Evolutionary conservation across 2,113 vertebrate species (phyloP), one percentile per base, ranked within the genome.

Genomic region (Oophaga pumilio): DNA sequence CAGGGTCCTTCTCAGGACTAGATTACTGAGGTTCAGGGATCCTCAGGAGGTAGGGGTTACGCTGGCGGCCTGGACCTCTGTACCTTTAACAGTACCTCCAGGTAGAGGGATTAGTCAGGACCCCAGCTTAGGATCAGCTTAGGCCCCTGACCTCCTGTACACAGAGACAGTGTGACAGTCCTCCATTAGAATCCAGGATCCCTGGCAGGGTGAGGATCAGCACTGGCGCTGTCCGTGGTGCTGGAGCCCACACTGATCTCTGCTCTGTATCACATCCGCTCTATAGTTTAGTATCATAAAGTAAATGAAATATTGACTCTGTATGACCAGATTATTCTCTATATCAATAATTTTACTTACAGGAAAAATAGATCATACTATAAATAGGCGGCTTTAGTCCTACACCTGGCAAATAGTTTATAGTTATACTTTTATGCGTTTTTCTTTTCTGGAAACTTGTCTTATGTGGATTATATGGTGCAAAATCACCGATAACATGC

Each of bases 221-320:
- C 26, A 17, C 15, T 59, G 86, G 22, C 1, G 79, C 86, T 87
- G 78, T 82, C 86, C 86, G 28, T 87, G 86, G 86, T 87, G 68
- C 86, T 87, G 86, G 20, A 56, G 22, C 33, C 33, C n/a, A 33
- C 9, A 43, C 24, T 10, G 26, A 66, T 52, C 20, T 50, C 12
- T 6, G 8, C 24, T 0, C 18, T 71, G n/a, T 1, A 24, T 13
- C 26, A 12, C 8, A n/a, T 10, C 17, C 28, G n/a, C n/a, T 28
- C 18, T 59, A 57, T 10, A 74, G 28, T 24, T 59, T 26, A 85
- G 69, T 22, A 60, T 28, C 53, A 74, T 26, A 64, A 22, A 73
- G 3, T 17, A 49, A 33, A 73, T 73, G 6, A 6, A 43, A 28
- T 69, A 26, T 8, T 69, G 12, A 28, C 26, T 15, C 7, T 17